Percentiles rank a stretch among this genome's conserved stretches.
phyloP scores from a whole-genome alignment of 2,888 invertebrate species.

The Tuberolachnus salignus region DNA sequence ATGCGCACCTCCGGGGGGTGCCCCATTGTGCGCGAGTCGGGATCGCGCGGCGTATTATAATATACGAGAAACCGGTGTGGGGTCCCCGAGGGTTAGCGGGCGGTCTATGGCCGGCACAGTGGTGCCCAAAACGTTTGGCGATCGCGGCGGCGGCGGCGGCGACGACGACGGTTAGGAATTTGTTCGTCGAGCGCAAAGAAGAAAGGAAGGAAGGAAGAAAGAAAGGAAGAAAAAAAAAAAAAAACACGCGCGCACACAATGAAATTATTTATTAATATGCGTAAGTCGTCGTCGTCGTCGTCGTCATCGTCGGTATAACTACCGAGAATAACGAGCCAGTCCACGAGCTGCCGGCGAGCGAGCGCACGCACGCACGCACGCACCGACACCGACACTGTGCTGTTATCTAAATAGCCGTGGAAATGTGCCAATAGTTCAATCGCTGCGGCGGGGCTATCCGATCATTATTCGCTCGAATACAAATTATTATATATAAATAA shows the following conservation, averaged over 20 bases:
- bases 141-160: not conserved
- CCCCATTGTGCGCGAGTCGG: slow-evolving; percentile 46
- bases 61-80: slow-evolving; percentile 56
- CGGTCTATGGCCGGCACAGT: slow-evolving; percentile 43
- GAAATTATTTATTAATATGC: slow-evolving; percentile 25
- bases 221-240: too few species aligned
- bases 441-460: not conserved
- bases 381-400: too few species aligned
- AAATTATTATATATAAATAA: not conserved
- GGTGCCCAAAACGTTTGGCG: slow-evolving; percentile 44
- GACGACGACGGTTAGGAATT: slow-evolving; percentile 36
- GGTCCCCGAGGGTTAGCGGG: slow-evolving; percentile 55
- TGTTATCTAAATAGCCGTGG: slow-evolving; percentile 54
- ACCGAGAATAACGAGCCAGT: slow-evolving; percentile 5
- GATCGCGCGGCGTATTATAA: slow-evolving; percentile 49
- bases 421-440: slow-evolving; percentile 53
- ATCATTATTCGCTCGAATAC: slow-evolving; percentile 35
- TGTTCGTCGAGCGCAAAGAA: not conserved
- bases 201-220: not conserved
- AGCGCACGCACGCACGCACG: not conserved
- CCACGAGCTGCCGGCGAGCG: too few species aligned
- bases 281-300: slow-evolving; percentile 11
- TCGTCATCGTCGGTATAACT: not conserved
- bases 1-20: slow-evolving; percentile 55
- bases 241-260: not conserved